Percentiles rank a stretch among this genome's conserved stretches.
Evolutionary conservation across 2,797 vertebrate genomes (phyloP).

Genomic region (Tachyglossus aculeatus): DNA sequence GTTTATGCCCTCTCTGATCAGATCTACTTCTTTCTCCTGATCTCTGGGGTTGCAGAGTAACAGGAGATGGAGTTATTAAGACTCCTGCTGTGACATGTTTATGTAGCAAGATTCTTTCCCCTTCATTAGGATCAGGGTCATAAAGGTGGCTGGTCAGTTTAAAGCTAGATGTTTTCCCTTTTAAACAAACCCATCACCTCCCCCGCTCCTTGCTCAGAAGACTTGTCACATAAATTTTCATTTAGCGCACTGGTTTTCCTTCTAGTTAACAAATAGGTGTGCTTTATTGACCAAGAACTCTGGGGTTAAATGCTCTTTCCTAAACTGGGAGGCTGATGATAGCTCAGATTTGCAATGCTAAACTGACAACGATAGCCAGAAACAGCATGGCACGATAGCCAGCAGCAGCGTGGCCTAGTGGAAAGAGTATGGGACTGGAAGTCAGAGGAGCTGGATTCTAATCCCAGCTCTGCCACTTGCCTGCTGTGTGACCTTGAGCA

Average conservation of each 20-base stretch:
- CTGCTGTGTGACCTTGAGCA: too few species aligned
- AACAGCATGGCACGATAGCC: too few species aligned
- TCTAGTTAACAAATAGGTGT: constrained; percentile 2
- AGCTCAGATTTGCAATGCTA: not conserved
- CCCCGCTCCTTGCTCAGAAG: constrained; percentile 23
- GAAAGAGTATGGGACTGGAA: too few species aligned
- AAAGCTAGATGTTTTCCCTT: not conserved
- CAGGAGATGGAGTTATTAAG: not conserved
- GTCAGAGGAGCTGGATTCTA: too few species aligned
- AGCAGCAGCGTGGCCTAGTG: too few species aligned
- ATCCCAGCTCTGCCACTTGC: too few species aligned
- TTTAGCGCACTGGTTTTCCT: not conserved
- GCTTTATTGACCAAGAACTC: constrained; percentile 14
- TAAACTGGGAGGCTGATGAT: rapidly evolving
- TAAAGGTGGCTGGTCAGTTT: constrained; percentile 16
- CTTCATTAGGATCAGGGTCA: not conserved
- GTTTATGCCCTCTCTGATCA: not conserved
- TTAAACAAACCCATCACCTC: constrained; percentile 16
- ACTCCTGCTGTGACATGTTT: constrained; percentile 19
- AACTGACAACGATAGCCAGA: too few species aligned
- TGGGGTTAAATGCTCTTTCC: not conserved
- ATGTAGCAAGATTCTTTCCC: not conserved
- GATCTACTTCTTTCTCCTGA: rapidly evolving
- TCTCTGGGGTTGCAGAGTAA: not conserved
- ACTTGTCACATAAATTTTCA: constrained; percentile 43